Evolutionary conservation across 2,888 invertebrate species (phyloP), one percentile per base, ranked within the genome.

Genomic region (Pinctada fucata): DNA sequence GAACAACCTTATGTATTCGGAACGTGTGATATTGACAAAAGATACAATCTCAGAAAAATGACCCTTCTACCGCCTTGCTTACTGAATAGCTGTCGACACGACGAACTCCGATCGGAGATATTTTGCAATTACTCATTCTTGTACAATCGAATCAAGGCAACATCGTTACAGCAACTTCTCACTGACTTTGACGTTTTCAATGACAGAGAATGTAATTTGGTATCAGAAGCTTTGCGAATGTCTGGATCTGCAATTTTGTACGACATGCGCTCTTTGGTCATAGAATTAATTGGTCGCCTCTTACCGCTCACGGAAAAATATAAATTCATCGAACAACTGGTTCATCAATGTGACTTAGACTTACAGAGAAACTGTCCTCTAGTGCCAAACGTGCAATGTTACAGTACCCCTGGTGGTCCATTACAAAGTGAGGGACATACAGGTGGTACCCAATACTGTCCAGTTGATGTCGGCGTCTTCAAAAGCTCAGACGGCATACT

Each of bases 111-210:
- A 90, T 95, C 96, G 50, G 95, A 97, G 90, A 98, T 99, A 0
- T 94, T 99, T 0, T 99, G 99, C 93, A 98, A 98, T 93, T 99
- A 98, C 91, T 96, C 97, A 89, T 99, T 98, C 97, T 94, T 99
- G 0, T 97, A 97, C 90, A 97, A 97, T 0, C 99, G 99, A 91
- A 94, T 98, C 1, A 96, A 96, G 84, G 97, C 97, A 88, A 98
- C 98, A 88, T 98, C 98, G 0, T 93, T 99, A n/a, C 98, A 99
- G 92, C 96, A 97, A 0, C 96, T 98, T 1, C 93, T 99, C 3
- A 96, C 97, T 3, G 99, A 99, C 92, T 99, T 97, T 89, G 82
- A 83, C 52, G 63, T 88, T 50, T 79, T 81, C 50, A 83, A 88
- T 8, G 88, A 89, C 89, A 68, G 97, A 89, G 98, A 99, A 92